These are phyloP conservation scores for Pipistrellus kuhlii DNA, from an alignment of 2,797 vertebrate species.

Conservation along the genomic window DNA sequence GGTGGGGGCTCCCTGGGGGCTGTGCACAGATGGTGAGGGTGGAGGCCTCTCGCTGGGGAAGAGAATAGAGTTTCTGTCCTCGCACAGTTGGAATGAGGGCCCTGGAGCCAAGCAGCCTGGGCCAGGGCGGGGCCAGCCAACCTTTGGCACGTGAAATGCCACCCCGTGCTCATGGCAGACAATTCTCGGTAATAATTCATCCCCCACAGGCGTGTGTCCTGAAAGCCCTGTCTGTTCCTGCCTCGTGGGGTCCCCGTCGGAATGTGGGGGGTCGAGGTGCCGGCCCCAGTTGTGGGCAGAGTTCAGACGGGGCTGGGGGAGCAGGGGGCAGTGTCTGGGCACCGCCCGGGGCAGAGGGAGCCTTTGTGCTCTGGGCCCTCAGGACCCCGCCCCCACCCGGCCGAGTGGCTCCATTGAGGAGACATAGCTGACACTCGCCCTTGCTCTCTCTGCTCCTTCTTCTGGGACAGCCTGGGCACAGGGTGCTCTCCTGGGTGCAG, in stretches of 20 bases:
- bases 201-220: constrained; percentile 35
- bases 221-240: constrained; percentile 80
- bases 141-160: constrained; percentile 77
- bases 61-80: constrained; percentile 79
- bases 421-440: neutral
- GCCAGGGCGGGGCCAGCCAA: constrained; percentile 64
- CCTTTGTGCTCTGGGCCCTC: constrained; percentile 60
- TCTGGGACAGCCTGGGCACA: neutral
- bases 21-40: constrained; percentile 29
- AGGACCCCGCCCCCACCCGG: neutral
- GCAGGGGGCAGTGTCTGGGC: constrained; percentile 45
- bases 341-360: constrained; percentile 25
- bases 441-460: neutral
- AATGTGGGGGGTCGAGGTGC: constrained; percentile 67
- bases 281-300: constrained; percentile 52
- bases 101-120: constrained; percentile 71
- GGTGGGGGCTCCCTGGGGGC: neutral
- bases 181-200: constrained; percentile 57
- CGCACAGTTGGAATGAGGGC: constrained; percentile 72
- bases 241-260: constrained; percentile 54
- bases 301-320: constrained; percentile 36
- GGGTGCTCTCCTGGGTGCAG: neutral
- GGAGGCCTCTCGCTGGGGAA: constrained; percentile 3
- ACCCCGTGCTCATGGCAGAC: constrained; percentile 70
- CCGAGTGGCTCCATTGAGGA: neutral